phyloP scores from a whole-genome alignment of 2,888 invertebrate species.

The Drosophila nr. perissopoda region DNA sequence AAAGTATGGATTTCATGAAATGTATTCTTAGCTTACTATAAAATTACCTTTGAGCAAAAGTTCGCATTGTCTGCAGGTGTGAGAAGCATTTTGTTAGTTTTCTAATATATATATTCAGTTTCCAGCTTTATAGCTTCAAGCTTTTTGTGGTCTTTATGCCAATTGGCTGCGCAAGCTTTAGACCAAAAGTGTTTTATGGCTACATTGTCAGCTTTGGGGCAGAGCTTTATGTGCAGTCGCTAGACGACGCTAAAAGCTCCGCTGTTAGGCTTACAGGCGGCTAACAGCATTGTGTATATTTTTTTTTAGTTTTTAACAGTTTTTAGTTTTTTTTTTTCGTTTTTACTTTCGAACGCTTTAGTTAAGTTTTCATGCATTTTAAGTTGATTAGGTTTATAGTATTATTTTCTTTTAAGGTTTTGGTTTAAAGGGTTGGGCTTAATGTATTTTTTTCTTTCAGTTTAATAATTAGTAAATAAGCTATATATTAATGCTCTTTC shows the following conservation, averaged over 20 bases:
- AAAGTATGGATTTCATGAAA: not conserved
- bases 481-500: slow-evolving; percentile 21
- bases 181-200: slow-evolving; percentile 33
- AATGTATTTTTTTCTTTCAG: slow-evolving; percentile 23
- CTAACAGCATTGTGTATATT: slow-evolving; percentile 40
- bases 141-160: slow-evolving; percentile 11
- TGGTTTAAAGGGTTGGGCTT: slow-evolving; percentile 25
- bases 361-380: slow-evolving; percentile 49
- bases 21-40: not conserved
- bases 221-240: slow-evolving; percentile 70
- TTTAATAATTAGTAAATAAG: slow-evolving; percentile 33
- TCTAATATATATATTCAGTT: not conserved
- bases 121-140: slow-evolving; percentile 5
- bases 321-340: not conserved
- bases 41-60: not conserved
- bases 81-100: slow-evolving; percentile 10
- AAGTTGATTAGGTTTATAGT: slow-evolving; percentile 27
- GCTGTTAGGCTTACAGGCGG: slow-evolving; percentile 41
- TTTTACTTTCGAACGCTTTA: slow-evolving; percentile 39
- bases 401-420: slow-evolving; percentile 29
- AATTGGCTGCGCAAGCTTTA: slow-evolving; percentile 25
- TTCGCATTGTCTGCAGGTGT: not conserved
- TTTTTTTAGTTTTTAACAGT: slow-evolving; percentile 3
- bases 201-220: slow-evolving; percentile 21
- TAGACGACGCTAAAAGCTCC: slow-evolving; percentile 70